These are phyloP conservation scores for Lontra canadensis DNA, from an alignment of 2,113 vertebrate genomes.

Conservation along the genomic window DNA sequence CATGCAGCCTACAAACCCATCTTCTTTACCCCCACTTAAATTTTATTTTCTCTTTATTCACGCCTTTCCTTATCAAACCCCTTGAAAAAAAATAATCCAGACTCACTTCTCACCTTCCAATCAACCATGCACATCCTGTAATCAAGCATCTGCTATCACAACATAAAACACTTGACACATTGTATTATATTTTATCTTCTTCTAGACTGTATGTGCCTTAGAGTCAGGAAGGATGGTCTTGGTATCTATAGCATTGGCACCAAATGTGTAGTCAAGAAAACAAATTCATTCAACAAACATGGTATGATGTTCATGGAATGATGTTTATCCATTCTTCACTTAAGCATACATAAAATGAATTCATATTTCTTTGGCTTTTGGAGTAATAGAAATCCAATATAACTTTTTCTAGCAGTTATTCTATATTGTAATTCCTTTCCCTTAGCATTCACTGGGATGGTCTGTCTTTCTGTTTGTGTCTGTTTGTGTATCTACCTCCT, in stretches of 20 bases:
- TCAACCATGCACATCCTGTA: not conserved
- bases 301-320: not conserved
- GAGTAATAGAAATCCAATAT: not conserved
- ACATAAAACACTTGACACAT: not conserved
- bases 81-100: not conserved
- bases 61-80: not conserved
- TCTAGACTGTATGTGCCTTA: not conserved
- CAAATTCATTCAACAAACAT: slow-evolving; percentile 43
- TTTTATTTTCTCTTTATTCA: not conserved
- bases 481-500: not conserved
- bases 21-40: not conserved
- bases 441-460: slow-evolving; percentile 9
- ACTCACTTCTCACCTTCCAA: not conserved
- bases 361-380: not conserved
- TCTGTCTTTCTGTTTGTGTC: not conserved
- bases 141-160: not conserved
- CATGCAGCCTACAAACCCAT: not conserved
- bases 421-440: not conserved
- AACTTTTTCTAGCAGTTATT: not conserved
- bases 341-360: not conserved
- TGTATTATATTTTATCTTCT: not conserved
- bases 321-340: not conserved
- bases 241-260: not conserved
- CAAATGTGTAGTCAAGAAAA: slow-evolving; percentile 11
- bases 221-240: not conserved